Percentiles rank a stretch among this genome's conserved stretches.
phyloP scores from a whole-genome alignment of 2,113 vertebrate species.

The Zosterops borbonicus region DNA sequence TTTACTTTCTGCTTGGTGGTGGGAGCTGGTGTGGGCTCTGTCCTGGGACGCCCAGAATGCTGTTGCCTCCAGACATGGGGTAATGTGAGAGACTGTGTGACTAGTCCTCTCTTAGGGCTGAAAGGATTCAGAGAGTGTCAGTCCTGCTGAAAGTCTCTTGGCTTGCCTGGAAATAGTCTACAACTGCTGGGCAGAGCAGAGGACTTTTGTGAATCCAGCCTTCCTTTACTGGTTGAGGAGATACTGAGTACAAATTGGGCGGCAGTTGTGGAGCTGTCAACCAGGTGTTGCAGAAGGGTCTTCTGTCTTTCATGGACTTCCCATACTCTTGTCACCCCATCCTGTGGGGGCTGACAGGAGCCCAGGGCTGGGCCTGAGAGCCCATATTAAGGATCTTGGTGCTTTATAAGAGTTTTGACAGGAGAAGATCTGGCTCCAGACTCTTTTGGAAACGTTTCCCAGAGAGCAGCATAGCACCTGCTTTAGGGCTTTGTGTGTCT shows the following conservation, averaged over 20 bases:
- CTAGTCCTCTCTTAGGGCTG: background rate
- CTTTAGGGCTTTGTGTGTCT: background rate
- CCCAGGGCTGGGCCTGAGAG: background rate
- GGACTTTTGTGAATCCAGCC: background rate
- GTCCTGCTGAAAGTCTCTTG: background rate
- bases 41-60: background rate
- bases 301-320: background rate
- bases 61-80: accelerated
- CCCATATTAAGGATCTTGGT: background rate
- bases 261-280: background rate
- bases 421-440: background rate
- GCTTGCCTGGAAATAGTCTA: background rate
- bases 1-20: background rate
- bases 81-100: background rate
- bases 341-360: background rate
- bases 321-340: background rate
- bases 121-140: background rate
- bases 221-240: background rate
- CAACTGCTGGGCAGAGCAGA: background rate
- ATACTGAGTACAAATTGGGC: background rate
- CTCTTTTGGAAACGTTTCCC: background rate
- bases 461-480: background rate
- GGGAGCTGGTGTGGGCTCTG: background rate
- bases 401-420: background rate
- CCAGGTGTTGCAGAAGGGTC: background rate